Conservation (phyloP, 2,797 vertebrate species). For the Onychomys arenicola region DNA sequence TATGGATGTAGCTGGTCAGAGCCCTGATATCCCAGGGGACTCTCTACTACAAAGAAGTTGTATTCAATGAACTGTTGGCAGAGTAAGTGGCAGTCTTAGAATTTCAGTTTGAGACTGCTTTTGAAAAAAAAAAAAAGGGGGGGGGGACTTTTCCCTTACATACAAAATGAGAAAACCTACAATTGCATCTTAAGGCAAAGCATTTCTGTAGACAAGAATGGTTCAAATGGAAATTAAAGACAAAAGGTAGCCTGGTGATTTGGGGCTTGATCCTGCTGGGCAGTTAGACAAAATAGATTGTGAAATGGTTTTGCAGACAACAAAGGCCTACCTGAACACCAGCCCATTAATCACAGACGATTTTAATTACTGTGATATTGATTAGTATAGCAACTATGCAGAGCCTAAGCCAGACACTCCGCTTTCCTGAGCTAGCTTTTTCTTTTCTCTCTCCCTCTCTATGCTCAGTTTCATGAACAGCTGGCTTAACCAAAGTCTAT, state of each 20-base stretch:
- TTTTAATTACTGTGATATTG: slow-evolving; percentile 81
- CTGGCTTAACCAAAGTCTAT: slow-evolving; percentile 75
- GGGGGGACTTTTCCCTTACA: neutral
- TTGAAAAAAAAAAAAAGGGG: slow-evolving; percentile 45
- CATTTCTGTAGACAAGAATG: slow-evolving; percentile 5
- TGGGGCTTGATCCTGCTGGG: slow-evolving; percentile 53
- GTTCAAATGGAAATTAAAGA: slow-evolving; percentile 61
- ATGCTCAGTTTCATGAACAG: slow-evolving; percentile 52
- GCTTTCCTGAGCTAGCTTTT: slow-evolving; percentile 77
- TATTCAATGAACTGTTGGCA: slow-evolving; percentile 35
- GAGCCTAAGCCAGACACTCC: slow-evolving; percentile 70
- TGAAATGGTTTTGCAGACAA: slow-evolving; percentile 73
- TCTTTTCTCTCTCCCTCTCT: neutral
- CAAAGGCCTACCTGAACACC: slow-evolving; percentile 60
- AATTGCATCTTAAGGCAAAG: neutral
- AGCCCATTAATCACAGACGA: slow-evolving; percentile 79
- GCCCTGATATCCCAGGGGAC: neutral
- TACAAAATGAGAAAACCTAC: neutral
- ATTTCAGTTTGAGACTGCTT: slow-evolving; percentile 15
- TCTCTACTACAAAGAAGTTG: neutral
- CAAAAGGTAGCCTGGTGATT: slow-evolving; percentile 63
- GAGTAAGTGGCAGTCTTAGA: neutral
- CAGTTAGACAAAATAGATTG: slow-evolving; percentile 65
- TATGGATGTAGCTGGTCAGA: neutral
- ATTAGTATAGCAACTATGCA: slow-evolving; percentile 77